Conservation (phyloP, 2,797 vertebrate genomes). For the Phrynocephalus vlangalii region DNA sequence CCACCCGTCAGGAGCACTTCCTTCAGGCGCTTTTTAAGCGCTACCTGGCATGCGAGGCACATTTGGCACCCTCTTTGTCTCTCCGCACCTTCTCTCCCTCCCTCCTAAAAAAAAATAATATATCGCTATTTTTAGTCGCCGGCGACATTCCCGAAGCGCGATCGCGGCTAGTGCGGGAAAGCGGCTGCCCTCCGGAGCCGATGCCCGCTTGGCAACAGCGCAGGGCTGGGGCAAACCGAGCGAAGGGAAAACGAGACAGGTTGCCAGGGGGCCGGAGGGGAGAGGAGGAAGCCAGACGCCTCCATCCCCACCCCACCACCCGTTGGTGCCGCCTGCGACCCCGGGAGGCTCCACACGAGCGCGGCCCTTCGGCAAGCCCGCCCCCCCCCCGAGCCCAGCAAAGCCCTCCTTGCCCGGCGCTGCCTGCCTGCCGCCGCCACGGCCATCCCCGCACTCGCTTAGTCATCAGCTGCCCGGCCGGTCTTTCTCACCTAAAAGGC, state of each 20-base stretch:
- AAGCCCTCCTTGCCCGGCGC: neutral
- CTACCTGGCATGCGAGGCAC: slow-evolving; percentile 19
- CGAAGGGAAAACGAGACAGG: too few species aligned
- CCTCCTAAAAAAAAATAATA: too few species aligned
- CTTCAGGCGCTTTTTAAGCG: slow-evolving; percentile 13
- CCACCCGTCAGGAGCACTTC: slow-evolving; percentile 30
- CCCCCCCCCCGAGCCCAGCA: neutral
- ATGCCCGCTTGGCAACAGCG: neutral
- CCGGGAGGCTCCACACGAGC: neutral
- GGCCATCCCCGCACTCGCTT: slow-evolving; percentile 23
- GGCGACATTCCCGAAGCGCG: slow-evolving; percentile 21
- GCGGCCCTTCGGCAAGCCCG: neutral
- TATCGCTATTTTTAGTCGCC: slow-evolving; percentile 28
- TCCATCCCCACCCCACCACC: neutral
- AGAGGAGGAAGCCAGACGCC: neutral
- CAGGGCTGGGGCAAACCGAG: neutral
- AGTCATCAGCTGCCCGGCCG: slow-evolving; percentile 58
- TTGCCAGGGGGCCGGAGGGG: too few species aligned
- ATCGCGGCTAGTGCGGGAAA: too few species aligned
- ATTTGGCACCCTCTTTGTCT: neutral
- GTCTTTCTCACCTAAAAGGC: slow-evolving; percentile 41
- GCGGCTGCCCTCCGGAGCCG: neutral
- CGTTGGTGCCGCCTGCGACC: neutral
- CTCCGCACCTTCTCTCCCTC: neutral
- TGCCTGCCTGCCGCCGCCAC: slow-evolving; percentile 2